These are phyloP conservation scores for Decapterus maruadsi DNA, from an alignment of 2,797 vertebrate genomes.

Conservation along the genomic window DNA sequence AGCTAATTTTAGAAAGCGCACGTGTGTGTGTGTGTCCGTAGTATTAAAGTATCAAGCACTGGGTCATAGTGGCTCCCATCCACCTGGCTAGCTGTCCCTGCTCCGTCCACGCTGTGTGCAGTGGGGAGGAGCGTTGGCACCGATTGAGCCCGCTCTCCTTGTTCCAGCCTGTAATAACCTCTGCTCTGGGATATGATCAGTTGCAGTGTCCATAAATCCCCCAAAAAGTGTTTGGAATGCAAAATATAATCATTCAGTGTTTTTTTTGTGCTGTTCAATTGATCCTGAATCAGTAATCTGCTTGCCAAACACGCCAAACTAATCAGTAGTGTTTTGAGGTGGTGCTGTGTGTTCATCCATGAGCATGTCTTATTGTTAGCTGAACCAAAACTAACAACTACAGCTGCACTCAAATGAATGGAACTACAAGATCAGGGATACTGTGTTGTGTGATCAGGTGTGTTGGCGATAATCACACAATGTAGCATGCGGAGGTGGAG, in stretches of 20 bases:
- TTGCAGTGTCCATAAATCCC: slow-evolving; percentile 42
- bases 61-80: slow-evolving; percentile 49
- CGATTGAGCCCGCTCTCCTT: slow-evolving; percentile 10
- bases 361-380: slow-evolving; percentile 17
- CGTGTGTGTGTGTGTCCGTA: neutral
- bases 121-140: slow-evolving; percentile 36
- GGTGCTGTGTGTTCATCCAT: slow-evolving; percentile 19
- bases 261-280: slow-evolving; percentile 18
- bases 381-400: neutral
- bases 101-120: slow-evolving; percentile 64
- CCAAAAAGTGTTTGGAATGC: slow-evolving; percentile 17
- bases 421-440: neutral
- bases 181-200: slow-evolving; percentile 38
- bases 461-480: neutral
- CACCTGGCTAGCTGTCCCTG: slow-evolving; percentile 72
- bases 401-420: too few species aligned
- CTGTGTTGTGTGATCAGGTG: neutral
- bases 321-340: slow-evolving; percentile 6
- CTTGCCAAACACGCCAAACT: slow-evolving; percentile 28
- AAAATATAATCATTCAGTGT: slow-evolving; percentile 20
- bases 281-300: slow-evolving; percentile 44
- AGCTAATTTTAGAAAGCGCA: neutral
- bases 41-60: neutral
- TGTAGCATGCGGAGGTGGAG: neutral
- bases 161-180: slow-evolving; percentile 36